Evolutionary conservation across 1,140 invertebrate genomes (phyloP), one percentile per base, ranked within the genome.

Genomic region (Aethina tumida): DNA sequence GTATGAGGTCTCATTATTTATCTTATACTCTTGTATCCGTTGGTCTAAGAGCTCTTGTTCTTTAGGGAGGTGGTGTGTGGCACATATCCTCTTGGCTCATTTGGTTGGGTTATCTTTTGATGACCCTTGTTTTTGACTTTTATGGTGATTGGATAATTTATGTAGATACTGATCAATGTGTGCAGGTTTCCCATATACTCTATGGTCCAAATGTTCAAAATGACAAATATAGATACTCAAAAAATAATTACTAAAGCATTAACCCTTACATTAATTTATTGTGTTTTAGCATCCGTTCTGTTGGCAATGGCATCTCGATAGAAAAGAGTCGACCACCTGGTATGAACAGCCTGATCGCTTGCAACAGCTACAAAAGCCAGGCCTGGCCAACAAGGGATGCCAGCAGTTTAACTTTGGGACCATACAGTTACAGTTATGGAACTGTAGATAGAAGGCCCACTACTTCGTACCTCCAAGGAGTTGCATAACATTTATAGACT

Each of bases 301-400:
- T 62, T 14, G 52, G 49, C 3, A 62, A 60, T 41, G 70, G 67
- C 15, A 72, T 73, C 33, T 71, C 68, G 34, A 68, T 73, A 38
- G 70, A 72, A 44, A 63, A 67, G 39, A 70, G 69, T 17, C 63
- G 75, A 12, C 75, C 77, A 3, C 72, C 70, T 7, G 76, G 70
- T 14, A 77, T 79, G 75, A 77, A 78, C 61, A 79, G 77, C 36
- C 61, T 82, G 34, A 79, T 82, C 31, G 74, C 76, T 1, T 81
- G 77, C 65, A 81, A 77, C 59, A 82, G 78, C 59, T 82, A 79
- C 61, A 81, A 81, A 54, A 81, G 79, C 54, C 68, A 75, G 21
- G 69, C 74, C 1, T 74, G 75, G 47, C 71, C 73, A 0, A 79
- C 74, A 71, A 56, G 55, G 32, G 64, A 67, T n/a, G 47, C 52